Base-by-base conservation (phyloP, 2,888 invertebrate genomes). In the Biston betularia region DNA sequence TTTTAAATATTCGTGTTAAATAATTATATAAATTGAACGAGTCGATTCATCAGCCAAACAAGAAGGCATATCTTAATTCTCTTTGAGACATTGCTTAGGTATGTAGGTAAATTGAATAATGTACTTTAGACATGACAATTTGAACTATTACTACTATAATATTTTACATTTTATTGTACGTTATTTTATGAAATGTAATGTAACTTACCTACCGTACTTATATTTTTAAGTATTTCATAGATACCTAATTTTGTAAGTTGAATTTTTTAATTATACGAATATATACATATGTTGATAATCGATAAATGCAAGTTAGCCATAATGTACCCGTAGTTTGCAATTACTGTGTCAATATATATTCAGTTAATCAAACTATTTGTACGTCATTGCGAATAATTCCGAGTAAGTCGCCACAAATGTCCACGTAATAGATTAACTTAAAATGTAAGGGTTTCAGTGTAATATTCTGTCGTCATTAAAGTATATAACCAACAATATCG, bases 391-490 rank as follows among this genome's bases (percentile, higher is more conserved):
- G 9, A 8, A 38, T 90, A 88, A 85, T 83, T 84, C 79, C 65
- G 62, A 80, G 82, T 89, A 83, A 78, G 84, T 82, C 86, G 87
- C 88, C 87, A 88, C 89, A 84, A 81, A 77, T 84, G 82, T 81
- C 81, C 81, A 85, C 87, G 84, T 88, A 89, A 89, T 87, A 88
- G 88, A 87, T 84, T 83, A 83, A 83, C 87, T 86, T 82, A 86
- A 81, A 52, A 56, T 53, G 82, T 24, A 86, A 87, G 85, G 75
- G 86, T 86, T 89, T 88, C 89, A 88, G 79, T 92, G 89, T 92
- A 90, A 87, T 88, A 87, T 86, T 89, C 87, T 90, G 83, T 90
- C 87, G 82, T 83, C 83, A 92, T 86, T 92, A 92, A 92, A 92
- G 81, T 87, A 86, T 88, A 86, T 90, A 89, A 68, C 77, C 83